These are phyloP conservation scores for Tupaia tana DNA, from an alignment of 2,113 vertebrate genomes.

Conservation along the genomic window DNA sequence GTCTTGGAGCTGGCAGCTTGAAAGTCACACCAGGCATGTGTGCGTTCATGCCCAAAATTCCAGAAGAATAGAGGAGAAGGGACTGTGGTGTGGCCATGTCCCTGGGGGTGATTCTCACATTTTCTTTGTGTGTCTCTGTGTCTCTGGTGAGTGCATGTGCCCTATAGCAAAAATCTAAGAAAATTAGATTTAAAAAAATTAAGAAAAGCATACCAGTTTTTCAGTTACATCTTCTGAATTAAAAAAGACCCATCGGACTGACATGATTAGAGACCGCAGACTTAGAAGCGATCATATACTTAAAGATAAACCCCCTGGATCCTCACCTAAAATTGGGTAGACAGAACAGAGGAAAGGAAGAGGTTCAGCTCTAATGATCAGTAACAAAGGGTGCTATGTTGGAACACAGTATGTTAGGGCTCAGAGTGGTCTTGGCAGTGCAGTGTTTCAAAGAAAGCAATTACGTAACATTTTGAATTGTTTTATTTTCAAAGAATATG, in stretches of 20 bases:
- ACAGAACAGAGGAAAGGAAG: not conserved
- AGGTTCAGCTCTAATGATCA: not conserved
- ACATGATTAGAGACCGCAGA: not conserved
- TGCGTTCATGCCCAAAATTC: too few species aligned
- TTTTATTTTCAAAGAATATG: slow-evolving; percentile 35
- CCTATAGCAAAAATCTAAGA: too few species aligned
- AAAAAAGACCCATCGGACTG: not conserved
- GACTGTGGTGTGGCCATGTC: too few species aligned
- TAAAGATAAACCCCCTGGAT: slow-evolving; percentile 14
- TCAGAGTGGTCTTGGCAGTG: not conserved
- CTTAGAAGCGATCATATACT: not conserved
- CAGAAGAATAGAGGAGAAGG: too few species aligned
- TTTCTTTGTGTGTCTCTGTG: too few species aligned
- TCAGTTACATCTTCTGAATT: slow-evolving; percentile 14
- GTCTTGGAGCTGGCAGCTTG: too few species aligned
- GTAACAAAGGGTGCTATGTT: not conserved
- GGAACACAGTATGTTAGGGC: not conserved
- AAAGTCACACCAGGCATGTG: too few species aligned
- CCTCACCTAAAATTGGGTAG: not conserved
- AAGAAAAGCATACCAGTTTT: not conserved
- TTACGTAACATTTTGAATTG: not conserved
- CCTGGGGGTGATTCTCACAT: too few species aligned
- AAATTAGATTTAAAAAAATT: not conserved
- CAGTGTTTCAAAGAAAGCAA: slow-evolving; percentile 26
- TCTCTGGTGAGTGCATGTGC: too few species aligned